phyloP scores from a whole-genome alignment of 1,140 invertebrate genomes.

The Dendroctonus valens region DNA sequence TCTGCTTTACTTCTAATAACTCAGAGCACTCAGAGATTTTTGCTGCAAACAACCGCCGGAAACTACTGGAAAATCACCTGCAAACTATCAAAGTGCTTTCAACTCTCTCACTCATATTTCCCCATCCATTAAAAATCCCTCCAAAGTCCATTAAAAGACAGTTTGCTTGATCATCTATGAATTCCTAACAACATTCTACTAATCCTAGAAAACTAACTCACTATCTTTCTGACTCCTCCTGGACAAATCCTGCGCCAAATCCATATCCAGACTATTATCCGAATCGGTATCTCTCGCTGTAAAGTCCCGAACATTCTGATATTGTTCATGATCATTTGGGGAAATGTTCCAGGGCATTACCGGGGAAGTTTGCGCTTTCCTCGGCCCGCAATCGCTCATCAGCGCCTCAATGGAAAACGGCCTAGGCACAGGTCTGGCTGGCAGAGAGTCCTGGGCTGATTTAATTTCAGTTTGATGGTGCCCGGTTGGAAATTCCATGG shows the following conservation, averaged over 20 bases:
- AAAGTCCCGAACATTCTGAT: conserved; percentile 31
- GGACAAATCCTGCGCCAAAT: conserved; percentile 48
- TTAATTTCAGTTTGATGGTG: conserved; percentile 32
- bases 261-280: conserved; percentile 49
- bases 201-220: conserved; percentile 21
- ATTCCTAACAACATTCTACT: too few relatives aligned
- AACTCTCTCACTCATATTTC: too few relatives aligned
- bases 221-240: conserved; percentile 47
- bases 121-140: too few relatives aligned
- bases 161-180: too few relatives aligned
- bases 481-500: conserved; percentile 4
- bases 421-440: conserved; percentile 46
- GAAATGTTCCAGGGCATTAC: conserved; percentile 28
- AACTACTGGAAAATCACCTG: too few relatives aligned
- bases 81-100: too few relatives aligned
- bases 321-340: conserved; percentile 23
- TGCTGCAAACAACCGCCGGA: too few relatives aligned
- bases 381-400: conserved; percentile 48
- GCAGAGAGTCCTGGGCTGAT: conserved; percentile 31
- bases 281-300: conserved; percentile 45
- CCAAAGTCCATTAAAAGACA: too few relatives aligned
- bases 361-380: conserved; percentile 35
- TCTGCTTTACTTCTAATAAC: too few relatives aligned
- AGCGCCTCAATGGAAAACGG: conserved; percentile 50
- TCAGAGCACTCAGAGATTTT: too few relatives aligned